These are phyloP conservation scores for Chydorus sphaericus DNA, from an alignment of 2,888 invertebrate genomes.

Conservation along the genomic window DNA sequence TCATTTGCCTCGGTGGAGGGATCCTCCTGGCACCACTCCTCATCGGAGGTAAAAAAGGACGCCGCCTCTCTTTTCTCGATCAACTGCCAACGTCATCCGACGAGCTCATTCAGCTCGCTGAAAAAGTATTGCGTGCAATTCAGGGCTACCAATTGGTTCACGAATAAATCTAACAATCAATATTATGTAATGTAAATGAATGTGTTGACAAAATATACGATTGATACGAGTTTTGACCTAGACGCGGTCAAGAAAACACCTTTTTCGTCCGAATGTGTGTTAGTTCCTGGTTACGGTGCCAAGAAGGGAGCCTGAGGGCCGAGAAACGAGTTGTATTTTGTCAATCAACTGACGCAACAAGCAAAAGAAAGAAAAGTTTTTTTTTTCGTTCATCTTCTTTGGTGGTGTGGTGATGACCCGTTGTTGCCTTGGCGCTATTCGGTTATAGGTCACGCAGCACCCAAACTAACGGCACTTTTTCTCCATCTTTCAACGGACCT, in stretches of 20 bases:
- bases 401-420: too few relatives aligned
- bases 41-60: background rate
- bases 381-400: too few relatives aligned
- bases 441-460: background rate
- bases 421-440: background rate
- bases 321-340: background rate
- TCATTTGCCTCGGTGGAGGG: background rate
- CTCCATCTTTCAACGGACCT: background rate
- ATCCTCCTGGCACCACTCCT: background rate
- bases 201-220: too few relatives aligned
- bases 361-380: too few relatives aligned
- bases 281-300: constrained; percentile 12
- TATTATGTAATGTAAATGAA: too few relatives aligned
- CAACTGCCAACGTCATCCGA: background rate
- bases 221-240: background rate
- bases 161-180: too few relatives aligned
- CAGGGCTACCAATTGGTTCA: background rate
- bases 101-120: background rate
- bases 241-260: background rate
- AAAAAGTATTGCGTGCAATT: background rate
- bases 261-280: constrained; percentile 3
- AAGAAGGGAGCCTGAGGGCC: background rate
- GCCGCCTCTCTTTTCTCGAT: background rate
- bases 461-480: background rate
- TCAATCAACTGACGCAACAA: too few relatives aligned